These are phyloP conservation scores for Heliocidaris tuberculata DNA, from an alignment of 35 echinoderm and acorn worm genomes.

Conservation along the genomic window DNA sequence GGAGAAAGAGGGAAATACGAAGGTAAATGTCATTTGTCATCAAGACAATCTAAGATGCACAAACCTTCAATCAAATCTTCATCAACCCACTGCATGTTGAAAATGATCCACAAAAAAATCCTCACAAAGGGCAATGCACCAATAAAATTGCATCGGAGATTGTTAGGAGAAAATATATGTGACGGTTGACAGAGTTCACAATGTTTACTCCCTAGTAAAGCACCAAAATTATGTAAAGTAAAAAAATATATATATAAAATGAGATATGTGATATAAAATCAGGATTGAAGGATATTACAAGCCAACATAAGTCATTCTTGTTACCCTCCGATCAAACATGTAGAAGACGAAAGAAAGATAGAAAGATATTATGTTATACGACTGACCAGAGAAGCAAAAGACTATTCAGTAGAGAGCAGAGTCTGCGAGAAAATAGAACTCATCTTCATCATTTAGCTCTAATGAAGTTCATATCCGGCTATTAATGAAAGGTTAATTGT, in stretches of 20 bases:
- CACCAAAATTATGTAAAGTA: neutral
- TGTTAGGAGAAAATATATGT: too few relatives aligned
- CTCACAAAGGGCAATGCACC: neutral
- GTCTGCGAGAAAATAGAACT: neutral
- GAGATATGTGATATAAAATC: too few relatives aligned
- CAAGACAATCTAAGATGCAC: slow-evolving; percentile 23
- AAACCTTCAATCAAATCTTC: slow-evolving; percentile 35
- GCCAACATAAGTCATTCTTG: neutral
- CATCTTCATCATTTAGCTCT: neutral
- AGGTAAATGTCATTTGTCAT: slow-evolving; percentile 35
- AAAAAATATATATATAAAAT: neutral
- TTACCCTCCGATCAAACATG: neutral
- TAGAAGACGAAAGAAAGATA: neutral
- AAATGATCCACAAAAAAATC: neutral
- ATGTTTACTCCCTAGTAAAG: too few relatives aligned
- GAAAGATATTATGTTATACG: neutral
- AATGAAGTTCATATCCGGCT: neutral
- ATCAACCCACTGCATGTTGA: neutral
- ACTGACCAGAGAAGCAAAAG: neutral
- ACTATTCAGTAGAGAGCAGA: neutral
- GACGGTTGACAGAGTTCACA: too few relatives aligned
- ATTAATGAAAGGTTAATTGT: slow-evolving; percentile 5
- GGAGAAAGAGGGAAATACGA: neutral
- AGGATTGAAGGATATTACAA: too few relatives aligned
- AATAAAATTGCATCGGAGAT: too few relatives aligned